Base-by-base conservation (phyloP, 2,113 vertebrate genomes). In the Illadopsis cleaveri region DNA sequence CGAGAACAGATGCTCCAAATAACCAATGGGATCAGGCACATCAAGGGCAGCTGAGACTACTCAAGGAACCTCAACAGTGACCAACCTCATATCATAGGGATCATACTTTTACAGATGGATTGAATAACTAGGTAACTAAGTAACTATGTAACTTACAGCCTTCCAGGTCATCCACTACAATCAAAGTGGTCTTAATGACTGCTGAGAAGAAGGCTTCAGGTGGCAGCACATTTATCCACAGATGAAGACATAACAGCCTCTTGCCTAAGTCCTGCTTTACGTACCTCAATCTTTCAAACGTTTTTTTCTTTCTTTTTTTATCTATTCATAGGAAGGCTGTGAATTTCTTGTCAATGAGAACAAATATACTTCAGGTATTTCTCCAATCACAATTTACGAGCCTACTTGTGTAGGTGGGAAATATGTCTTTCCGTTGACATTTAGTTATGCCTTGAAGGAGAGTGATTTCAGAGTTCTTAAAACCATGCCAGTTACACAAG, bases 391-490 rank as follows among this genome's bases (percentile, higher is more conserved):
- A 88, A 76, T 27, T 89, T 89, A 96, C 0, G 0, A 85, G 70
- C 42, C 47, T 96, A n/a, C 84, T 90, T 89, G 38, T 96, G 91
- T 93, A 95, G 87, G 89, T 91, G 93, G 84, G 84, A 93, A 96
- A 82, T 90, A 94, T 69, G 75, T 56, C 45, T 94, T 47, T 72
- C 69, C 91, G 91, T 89, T 96, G 89, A 93, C 87, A 91, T 97
- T 94, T 93, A 88, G 82, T 87, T 87, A 94, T 93, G 93, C 90
- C 91, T 89, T 91, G 94, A 94, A 96, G 84, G 75, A 90, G 50
- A 45, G 37, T n/a, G n/a, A n/a, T 81, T 93, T 92, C 78, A 72
- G 70, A 85, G 57, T 80, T 96, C 90, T 91, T 82, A 85, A 91
- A 95, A 87, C 79, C 70, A 80, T 80, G 84, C 92, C 94, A 96